Base-by-base conservation (phyloP, 2,113 vertebrate species). In the Triplophysa tibetana region DNA sequence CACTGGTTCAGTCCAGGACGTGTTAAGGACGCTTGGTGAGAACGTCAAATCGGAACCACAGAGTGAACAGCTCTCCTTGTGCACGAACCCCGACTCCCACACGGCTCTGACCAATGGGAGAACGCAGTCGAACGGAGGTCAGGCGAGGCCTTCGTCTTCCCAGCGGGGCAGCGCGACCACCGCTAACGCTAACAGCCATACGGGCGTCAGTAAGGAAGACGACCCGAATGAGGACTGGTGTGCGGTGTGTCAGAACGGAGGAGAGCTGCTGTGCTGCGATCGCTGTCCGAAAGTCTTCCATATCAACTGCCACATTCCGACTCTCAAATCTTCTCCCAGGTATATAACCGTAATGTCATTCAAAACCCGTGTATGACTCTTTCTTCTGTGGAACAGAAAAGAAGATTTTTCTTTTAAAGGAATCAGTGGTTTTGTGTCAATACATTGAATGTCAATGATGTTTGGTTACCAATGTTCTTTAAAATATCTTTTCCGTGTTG, bases 221-320 rank as follows among this genome's bases (percentile, higher is more conserved):
- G 98, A 99, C 80, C 98, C 98, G 1, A 99, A 99, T 67, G 98
- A 99, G 87, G 98, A 99, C 89, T 99, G 97, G 98, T 99, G 98
- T 75, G 98, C 97, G 0, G 98, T 99, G 68, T 99, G 98, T 90
- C 97, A 96, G 85, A 99, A 99, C 0, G 98, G 97, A 65, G 98
- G 98, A 13, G 95, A 98, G 81, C 93, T 99, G 4, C 87, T 99
- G 12, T 99, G 98, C 88, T 99, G 98, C 81, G 97, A 99, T 85
- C 96, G 93, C 88, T 99, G 98, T 87, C 98, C 98, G 10, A 99
- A 98, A 90, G 98, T 99, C 83, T 99, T 99, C 89, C 98, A 99
- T 90, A 96, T 98, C 86, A 97, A 96, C 84, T 99, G 98, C 82
- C 98, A 99, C 10, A 96, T 99, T 69, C 98, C 98, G 8, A 96